phyloP scores from a whole-genome alignment of 2,113 vertebrate species.

The Anoura caudifer region DNA sequence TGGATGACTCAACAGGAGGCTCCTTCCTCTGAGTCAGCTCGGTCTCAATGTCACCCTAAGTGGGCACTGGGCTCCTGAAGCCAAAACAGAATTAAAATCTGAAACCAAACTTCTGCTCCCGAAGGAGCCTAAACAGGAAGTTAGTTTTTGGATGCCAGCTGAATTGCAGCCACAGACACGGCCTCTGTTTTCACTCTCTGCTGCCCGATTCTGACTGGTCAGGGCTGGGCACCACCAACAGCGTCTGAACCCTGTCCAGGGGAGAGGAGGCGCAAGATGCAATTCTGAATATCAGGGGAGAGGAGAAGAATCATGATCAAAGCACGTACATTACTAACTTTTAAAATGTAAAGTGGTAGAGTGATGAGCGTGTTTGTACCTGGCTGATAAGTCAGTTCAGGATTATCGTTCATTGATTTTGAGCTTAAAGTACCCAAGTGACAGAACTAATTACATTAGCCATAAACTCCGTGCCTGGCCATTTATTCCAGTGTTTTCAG shows the following conservation, averaged over 20 bases:
- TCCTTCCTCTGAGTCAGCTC: conserved; percentile 48
- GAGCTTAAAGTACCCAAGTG: neutral
- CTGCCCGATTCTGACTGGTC: neutral
- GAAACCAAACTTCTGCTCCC: conserved; percentile 27
- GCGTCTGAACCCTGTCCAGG: neutral
- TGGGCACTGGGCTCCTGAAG: neutral
- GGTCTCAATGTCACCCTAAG: neutral
- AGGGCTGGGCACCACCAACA: neutral
- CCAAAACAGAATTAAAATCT: conserved; percentile 42
- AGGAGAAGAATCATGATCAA: neutral
- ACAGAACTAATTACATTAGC: neutral
- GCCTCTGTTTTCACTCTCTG: neutral
- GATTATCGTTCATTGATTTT: neutral
- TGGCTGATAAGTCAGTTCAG: neutral
- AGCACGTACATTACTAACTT: neutral
- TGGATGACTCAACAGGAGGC: conserved; percentile 50
- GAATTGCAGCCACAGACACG: neutral
- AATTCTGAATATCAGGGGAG: neutral
- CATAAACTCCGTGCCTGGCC: neutral
- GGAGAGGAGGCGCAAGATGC: neutral
- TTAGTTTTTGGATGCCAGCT: neutral
- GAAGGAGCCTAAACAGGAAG: conserved; percentile 31
- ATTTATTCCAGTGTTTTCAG: neutral
- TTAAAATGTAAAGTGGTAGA: neutral
- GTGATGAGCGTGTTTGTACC: fast-evolving